A percentile compares a stretch with the other conserved stretches of the same genome.
Conservation (phyloP, 2,113 vertebrate genomes). For the Pollachius pollachius region DNA sequence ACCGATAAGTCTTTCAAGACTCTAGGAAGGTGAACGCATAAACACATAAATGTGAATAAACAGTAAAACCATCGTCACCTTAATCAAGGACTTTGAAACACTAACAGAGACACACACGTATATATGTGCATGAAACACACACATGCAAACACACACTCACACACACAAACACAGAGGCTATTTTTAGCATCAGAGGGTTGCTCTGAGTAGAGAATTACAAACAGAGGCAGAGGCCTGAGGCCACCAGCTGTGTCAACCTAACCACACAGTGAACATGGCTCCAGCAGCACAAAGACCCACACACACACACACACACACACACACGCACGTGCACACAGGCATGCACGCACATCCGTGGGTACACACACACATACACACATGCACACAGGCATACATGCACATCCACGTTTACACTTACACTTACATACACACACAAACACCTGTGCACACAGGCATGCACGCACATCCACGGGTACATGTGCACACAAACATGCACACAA, state of each 20-base stretch:
- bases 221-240: constrained; percentile 69
- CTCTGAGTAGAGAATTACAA: constrained; percentile 73
- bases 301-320: constrained; percentile 14
- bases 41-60: background rate
- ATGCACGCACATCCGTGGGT: background rate
- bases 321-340: background rate
- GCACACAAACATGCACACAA: background rate
- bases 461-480: background rate
- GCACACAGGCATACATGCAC: background rate
- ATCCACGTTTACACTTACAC: constrained; percentile 2
- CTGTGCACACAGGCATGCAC: background rate
- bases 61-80: too few species aligned
- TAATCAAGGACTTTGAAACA: background rate
- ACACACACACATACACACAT: background rate
- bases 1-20: background rate
- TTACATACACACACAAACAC: background rate
- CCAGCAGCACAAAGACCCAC: constrained; percentile 32
- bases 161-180: constrained; percentile 41
- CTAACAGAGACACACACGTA: constrained; percentile 2
- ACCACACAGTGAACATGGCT: constrained; percentile 60
- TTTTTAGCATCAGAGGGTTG: constrained; percentile 75
- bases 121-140: constrained; percentile 26
- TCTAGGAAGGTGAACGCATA: constrained; percentile 9
- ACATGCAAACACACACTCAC: constrained; percentile 14
- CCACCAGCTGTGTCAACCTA: constrained; percentile 80